Evolutionary conservation across 2,113 vertebrate species (phyloP).

Genomic region (Thalassarche chlororhynchos): DNA sequence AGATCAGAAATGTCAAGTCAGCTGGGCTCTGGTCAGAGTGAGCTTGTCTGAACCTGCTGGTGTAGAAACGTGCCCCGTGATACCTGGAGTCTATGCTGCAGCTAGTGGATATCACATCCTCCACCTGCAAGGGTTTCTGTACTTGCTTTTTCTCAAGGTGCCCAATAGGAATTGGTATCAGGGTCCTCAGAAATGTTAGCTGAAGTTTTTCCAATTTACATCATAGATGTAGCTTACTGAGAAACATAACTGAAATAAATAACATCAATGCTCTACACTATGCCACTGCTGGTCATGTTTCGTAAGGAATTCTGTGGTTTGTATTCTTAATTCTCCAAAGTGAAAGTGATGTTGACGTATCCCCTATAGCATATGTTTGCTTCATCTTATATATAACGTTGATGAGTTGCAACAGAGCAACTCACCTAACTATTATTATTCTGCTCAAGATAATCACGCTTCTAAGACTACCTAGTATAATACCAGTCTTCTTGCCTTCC

Average conservation of each 20-base stretch:
- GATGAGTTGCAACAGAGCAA: neutral
- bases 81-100: neutral
- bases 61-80: neutral
- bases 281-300: neutral
- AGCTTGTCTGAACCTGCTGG: neutral
- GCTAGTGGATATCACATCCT: neutral
- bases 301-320: neutral
- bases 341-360: neutral
- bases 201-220: neutral
- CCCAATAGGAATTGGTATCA: neutral
- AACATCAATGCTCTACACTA: rapidly evolving
- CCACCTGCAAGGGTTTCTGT: neutral
- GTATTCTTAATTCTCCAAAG: neutral
- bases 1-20: neutral
- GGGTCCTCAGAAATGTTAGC: neutral
- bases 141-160: neutral
- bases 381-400: neutral
- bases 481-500: neutral
- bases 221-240: neutral
- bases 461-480: neutral
- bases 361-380: neutral
- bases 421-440: neutral
- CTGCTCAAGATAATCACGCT: neutral
- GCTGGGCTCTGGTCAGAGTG: neutral
- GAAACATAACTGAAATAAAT: neutral